Conservation (phyloP, 2,888 invertebrate genomes). For the Branchinecta sandiegonensis region DNA sequence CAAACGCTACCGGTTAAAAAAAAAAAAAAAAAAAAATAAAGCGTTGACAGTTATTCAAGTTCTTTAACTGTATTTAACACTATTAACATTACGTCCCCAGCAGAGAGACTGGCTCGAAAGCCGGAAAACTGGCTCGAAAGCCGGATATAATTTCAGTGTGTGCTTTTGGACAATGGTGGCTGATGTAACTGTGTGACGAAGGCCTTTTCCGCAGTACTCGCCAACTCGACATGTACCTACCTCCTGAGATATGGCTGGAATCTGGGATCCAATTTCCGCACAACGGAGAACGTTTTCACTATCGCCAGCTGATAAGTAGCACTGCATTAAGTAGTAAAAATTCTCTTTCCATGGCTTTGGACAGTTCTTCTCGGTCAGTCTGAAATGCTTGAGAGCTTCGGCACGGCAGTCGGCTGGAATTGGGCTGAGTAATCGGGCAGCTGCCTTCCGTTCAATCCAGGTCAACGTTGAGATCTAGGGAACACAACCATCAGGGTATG, state of each 20-base stretch:
- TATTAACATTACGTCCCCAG: too few species aligned
- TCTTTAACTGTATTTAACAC: too few species aligned
- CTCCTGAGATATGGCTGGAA: not conserved
- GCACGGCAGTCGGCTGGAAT: not conserved
- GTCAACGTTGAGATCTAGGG: not conserved
- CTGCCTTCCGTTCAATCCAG: not conserved
- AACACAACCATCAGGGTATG: too few species aligned
- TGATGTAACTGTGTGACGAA: too few species aligned
- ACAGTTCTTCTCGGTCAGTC: not conserved
- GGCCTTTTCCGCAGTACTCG: too few species aligned
- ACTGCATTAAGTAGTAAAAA: constrained; percentile 1
- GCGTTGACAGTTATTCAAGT: too few species aligned
- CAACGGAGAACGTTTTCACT: not conserved
- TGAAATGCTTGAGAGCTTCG: constrained; percentile 5
- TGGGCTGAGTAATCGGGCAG: not conserved
- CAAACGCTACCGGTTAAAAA: too few species aligned
- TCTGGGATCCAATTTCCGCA: not conserved
- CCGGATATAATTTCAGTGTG: too few species aligned
- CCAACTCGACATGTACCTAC: not conserved
- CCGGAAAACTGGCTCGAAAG: too few species aligned
- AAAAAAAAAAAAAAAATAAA: too few species aligned
- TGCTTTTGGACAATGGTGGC: too few species aligned
- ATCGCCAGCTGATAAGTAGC: not conserved
- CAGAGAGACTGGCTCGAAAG: too few species aligned
- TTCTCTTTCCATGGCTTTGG: constrained; percentile 7